Conservation (phyloP, 2,888 invertebrate species). For the Allygus modestus region DNA sequence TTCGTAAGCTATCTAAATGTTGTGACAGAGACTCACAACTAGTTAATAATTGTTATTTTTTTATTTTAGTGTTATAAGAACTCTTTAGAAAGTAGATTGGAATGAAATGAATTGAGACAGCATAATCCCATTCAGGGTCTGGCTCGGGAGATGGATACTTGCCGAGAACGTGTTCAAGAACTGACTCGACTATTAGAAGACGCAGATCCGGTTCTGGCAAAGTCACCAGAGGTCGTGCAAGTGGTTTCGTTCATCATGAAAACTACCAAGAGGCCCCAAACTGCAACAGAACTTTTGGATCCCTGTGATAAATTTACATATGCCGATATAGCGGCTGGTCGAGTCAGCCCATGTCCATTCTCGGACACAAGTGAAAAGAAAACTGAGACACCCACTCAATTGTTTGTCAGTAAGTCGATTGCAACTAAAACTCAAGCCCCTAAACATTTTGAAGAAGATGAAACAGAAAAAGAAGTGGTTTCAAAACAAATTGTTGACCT, state of each 20-base stretch:
- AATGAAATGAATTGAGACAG: constrained; percentile 64
- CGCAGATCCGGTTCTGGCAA: constrained; percentile 62
- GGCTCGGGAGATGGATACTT: constrained; percentile 56
- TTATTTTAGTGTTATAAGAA: constrained; percentile 64
- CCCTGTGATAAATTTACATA: constrained; percentile 74
- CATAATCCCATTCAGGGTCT: constrained; percentile 62
- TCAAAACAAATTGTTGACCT: background rate
- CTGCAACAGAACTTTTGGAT: constrained; percentile 56
- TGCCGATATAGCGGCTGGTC: constrained; percentile 85
- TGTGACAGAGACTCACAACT: constrained; percentile 65
- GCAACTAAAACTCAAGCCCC: constrained; percentile 25
- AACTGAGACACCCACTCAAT: constrained; percentile 21
- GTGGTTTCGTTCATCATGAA: constrained; percentile 56
- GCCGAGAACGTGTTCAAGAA: constrained; percentile 64
- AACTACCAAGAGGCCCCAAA: constrained; percentile 39
- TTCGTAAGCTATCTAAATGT: constrained; percentile 64
- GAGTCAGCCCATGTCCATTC: constrained; percentile 75
- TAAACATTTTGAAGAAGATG: constrained; percentile 44
- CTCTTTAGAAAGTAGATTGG: constrained; percentile 63
- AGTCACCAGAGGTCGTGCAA: constrained; percentile 61
- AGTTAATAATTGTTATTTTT: constrained; percentile 60
- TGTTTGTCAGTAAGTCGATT: constrained; percentile 37
- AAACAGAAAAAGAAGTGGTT: constrained; percentile 21
- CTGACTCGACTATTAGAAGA: constrained; percentile 62
- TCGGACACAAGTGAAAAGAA: constrained; percentile 40